A percentile compares a stretch with the other conserved stretches of the same genome.
These are phyloP conservation scores for Biston stratarius DNA, from an alignment of 2,888 invertebrate genomes.

Conservation along the genomic window DNA sequence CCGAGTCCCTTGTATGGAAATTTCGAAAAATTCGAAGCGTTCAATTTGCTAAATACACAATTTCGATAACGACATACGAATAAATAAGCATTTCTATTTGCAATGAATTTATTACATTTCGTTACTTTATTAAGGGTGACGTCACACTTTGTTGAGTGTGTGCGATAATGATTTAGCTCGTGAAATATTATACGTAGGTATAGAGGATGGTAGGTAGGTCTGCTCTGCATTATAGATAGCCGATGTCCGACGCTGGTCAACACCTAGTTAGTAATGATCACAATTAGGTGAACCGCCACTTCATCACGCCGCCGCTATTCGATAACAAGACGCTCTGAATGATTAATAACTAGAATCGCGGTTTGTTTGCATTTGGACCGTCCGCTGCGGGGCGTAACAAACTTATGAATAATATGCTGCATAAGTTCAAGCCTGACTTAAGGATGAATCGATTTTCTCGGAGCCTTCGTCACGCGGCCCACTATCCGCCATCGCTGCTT, in stretches of 20 bases:
- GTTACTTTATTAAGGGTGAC: neutral
- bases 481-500: constrained; percentile 59
- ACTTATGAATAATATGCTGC: constrained; percentile 81
- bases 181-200: neutral
- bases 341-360: constrained; percentile 77
- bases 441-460: constrained; percentile 72
- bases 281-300: constrained; percentile 77
- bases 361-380: constrained; percentile 78
- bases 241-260: constrained; percentile 62
- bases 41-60: constrained; percentile 49
- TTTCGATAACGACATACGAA: constrained; percentile 31
- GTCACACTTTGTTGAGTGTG: neutral
- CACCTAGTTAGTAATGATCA: constrained; percentile 74
- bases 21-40: constrained; percentile 56
- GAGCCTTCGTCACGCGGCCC: constrained; percentile 55
- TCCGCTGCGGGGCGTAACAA: constrained; percentile 67
- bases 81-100: neutral
- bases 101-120: neutral
- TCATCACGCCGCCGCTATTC: constrained; percentile 73
- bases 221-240: constrained; percentile 64
- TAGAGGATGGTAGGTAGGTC: neutral
- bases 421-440: constrained; percentile 64
- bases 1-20: constrained; percentile 63
- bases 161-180: neutral
- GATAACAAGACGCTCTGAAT: constrained; percentile 76